Evolutionary conservation across 2,113 vertebrate genomes (phyloP), one percentile per base, ranked within the genome.

Genomic region (Tachysurus fulvidraco): DNA sequence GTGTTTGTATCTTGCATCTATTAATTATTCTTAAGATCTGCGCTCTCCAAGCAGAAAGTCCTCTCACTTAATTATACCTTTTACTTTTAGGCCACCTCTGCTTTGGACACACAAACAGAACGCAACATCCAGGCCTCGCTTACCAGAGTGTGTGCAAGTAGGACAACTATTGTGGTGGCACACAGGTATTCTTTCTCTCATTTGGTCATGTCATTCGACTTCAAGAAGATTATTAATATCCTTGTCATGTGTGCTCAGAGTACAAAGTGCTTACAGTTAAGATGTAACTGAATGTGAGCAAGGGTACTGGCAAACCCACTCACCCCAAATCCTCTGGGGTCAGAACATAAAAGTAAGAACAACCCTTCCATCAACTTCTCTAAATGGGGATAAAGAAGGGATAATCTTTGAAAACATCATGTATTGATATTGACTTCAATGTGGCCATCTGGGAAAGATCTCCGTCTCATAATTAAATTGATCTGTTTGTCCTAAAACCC

Each of bases 41-140:
- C 41, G 44, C 60, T 36, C 57, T 62, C 30, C 11, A 62, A 67
- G 81, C 23, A 67, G 21, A 81, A 69, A 23, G 21, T 28, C 9
- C 36, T 1, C 12, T 54, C 23, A 9, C 52, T 76, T 67, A 52
- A 28, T 77, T 46, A 55, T 19, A 28, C n/a, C 5, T 57, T 41
- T 19, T 89, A 16, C 50, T 84, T 50, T 0, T 91, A 98, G 97
- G 97, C 97, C 73, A 98, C 97, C 0, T 98, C 97, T 0, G 96
- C 97, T 0, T 93, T 98, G 41, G 97, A 98, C 94, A 98, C 97
- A 0, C 94, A 96, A 71, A 98, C 96, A 0, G 97, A 98, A 88
- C 94, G 96, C 62, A 97, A 96, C 90, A 98, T 98, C 92, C 97
- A 98, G 90, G 94, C 96, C 11, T 98, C 97, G 8, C 91, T 98